These are phyloP conservation scores for Ginglymostoma cirratum DNA, from an alignment of 2,113 vertebrate genomes.

Conservation along the genomic window DNA sequence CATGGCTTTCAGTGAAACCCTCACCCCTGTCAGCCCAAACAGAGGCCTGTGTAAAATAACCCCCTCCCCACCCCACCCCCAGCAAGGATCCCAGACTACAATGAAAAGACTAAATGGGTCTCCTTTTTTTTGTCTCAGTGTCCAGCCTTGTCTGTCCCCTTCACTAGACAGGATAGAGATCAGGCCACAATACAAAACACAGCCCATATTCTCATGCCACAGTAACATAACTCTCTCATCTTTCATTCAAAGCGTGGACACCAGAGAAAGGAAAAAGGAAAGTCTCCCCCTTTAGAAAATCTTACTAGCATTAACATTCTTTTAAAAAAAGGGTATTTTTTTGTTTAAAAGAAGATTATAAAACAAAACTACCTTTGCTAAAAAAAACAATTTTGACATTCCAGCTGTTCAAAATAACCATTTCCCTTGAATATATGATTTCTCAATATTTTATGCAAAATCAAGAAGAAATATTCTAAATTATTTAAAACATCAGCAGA, in stretches of 20 bases:
- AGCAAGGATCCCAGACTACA: slow-evolving; percentile 61
- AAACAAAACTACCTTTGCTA: not conserved
- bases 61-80: slow-evolving; percentile 42
- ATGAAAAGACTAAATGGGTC: slow-evolving; percentile 58
- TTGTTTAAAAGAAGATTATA: not conserved
- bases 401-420: not conserved
- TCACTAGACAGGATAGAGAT: slow-evolving; percentile 44
- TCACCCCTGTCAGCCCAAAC: slow-evolving; percentile 57
- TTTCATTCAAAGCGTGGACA: not conserved
- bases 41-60: slow-evolving; percentile 60
- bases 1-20: slow-evolving; percentile 57
- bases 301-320: not conserved
- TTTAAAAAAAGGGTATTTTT: not conserved
- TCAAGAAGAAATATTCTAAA: not conserved
- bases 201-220: slow-evolving; percentile 51
- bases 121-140: slow-evolving; percentile 50
- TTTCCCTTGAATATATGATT: not conserved
- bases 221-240: slow-evolving; percentile 47
- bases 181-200: slow-evolving; percentile 50
- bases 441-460: not conserved
- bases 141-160: slow-evolving; percentile 52
- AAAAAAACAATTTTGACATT: not conserved
- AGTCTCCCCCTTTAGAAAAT: not conserved
- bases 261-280: slow-evolving; percentile 38
- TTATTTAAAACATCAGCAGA: not conserved